phyloP scores from a whole-genome alignment of 1,140 invertebrate genomes.

The Diorhabda sublineata region DNA sequence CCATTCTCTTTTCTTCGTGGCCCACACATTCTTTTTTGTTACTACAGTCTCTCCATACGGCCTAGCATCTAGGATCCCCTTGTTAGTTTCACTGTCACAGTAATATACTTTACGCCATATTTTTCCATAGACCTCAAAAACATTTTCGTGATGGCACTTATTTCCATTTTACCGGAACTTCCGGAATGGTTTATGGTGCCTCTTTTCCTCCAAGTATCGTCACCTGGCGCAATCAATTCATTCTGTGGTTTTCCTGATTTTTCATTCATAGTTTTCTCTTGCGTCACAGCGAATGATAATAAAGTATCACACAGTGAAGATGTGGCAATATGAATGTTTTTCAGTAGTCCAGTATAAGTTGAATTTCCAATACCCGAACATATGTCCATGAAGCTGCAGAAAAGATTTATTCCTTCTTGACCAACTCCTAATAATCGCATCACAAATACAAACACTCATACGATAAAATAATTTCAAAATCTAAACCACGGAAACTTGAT shows the following conservation, averaged over 20 bases:
- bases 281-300: slow-evolving; percentile 8
- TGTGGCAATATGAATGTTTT: slow-evolving; percentile 17
- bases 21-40: slow-evolving; percentile 35
- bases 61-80: slow-evolving; percentile 22
- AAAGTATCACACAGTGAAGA: slow-evolving; percentile 5
- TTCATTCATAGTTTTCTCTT: slow-evolving; percentile 19
- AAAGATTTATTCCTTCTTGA: slow-evolving; percentile 21
- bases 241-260: slow-evolving; percentile 18
- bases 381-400: slow-evolving; percentile 33
- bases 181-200: slow-evolving; percentile 33
- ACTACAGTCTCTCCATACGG: slow-evolving; percentile 24
- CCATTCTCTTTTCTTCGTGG: slow-evolving; percentile 37
- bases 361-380: slow-evolving; percentile 21
- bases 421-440: slow-evolving; percentile 28
- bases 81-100: slow-evolving; percentile 30
- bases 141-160: slow-evolving; percentile 33
- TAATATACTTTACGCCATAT: slow-evolving; percentile 29
- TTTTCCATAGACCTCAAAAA: slow-evolving; percentile 27
- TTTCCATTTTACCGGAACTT: slow-evolving; percentile 35
- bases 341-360: slow-evolving; percentile 3
- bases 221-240: slow-evolving; percentile 27
- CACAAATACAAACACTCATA: slow-evolving; percentile 31
- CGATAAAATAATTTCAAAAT: too few relatives aligned
- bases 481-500: slow-evolving; percentile 30
- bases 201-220: slow-evolving; percentile 25